Conservation (phyloP, 2,888 invertebrate species). For the Pilophorus perplexus region DNA sequence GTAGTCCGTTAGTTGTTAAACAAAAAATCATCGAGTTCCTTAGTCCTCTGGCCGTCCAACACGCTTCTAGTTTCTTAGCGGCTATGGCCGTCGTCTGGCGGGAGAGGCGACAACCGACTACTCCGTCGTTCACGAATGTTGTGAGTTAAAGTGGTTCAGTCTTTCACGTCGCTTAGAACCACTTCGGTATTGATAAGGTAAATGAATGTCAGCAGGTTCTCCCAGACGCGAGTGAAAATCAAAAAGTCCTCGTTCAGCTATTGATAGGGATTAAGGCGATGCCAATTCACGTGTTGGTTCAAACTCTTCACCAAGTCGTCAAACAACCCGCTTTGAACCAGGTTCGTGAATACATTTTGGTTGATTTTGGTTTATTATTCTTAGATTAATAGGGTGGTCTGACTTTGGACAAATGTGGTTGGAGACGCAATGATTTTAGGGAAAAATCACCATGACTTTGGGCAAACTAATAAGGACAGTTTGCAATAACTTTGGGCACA, state of each 20-base stretch:
- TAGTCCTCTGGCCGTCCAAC: slow-evolving; percentile 79
- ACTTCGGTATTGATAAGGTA: too few relatives aligned
- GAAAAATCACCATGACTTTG: too few relatives aligned
- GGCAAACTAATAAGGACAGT: too few relatives aligned
- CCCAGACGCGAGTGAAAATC: slow-evolving; percentile 65
- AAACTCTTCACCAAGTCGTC: slow-evolving; percentile 76
- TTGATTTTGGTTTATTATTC: too few relatives aligned
- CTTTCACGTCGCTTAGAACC: too few relatives aligned
- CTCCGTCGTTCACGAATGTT: slow-evolving; percentile 47
- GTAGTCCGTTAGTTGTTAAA: slow-evolving; percentile 66
- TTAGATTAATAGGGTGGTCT: too few relatives aligned
- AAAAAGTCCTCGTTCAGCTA: slow-evolving; percentile 73
- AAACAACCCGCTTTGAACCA: slow-evolving; percentile 64
- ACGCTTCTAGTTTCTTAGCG: slow-evolving; percentile 75
- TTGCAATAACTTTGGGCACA: too few relatives aligned
- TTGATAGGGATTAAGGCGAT: slow-evolving; percentile 78
- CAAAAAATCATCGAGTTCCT: slow-evolving; percentile 77
- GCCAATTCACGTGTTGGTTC: slow-evolving; percentile 78
- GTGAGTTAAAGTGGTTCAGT: slow-evolving; percentile 18
- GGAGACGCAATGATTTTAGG: too few relatives aligned
- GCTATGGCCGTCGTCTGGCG: slow-evolving; percentile 85
- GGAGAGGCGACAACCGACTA: slow-evolving; percentile 61
- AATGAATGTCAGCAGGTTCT: slow-evolving; percentile 59
- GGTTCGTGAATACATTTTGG: neutral
- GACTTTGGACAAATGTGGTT: too few relatives aligned